A percentile compares a stretch with the other conserved stretches of the same genome.
Conservation (phyloP, 2,888 invertebrate species). For the Pachycephus smyrnensis region DNA sequence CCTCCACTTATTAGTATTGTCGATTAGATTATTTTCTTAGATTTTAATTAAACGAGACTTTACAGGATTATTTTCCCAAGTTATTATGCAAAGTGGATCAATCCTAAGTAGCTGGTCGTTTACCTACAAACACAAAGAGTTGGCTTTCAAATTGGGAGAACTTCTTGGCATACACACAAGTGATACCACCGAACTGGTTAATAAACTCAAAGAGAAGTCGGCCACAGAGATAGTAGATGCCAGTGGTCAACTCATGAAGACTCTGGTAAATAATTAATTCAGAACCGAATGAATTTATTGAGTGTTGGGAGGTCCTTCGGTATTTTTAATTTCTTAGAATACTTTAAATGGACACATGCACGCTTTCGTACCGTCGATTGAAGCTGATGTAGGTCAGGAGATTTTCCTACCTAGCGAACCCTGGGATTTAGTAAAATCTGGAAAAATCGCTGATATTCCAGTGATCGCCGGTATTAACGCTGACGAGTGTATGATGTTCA, state of each 20-base stretch:
- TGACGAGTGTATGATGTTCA: conserved; percentile 47
- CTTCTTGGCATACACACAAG: conserved; percentile 52
- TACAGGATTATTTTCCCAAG: conserved; percentile 54
- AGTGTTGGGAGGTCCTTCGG: background rate
- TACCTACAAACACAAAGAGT: conserved; percentile 43
- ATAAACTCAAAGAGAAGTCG: conserved; percentile 45
- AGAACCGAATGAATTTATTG: background rate
- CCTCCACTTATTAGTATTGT: conserved; percentile 23
- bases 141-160: conserved; percentile 57
- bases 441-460: conserved; percentile 54
- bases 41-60: background rate
- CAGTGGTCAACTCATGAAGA: background rate
- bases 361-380: conserved; percentile 53
- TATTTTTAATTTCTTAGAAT: conserved; percentile 38
- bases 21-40: background rate
- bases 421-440: conserved; percentile 55
- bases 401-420: conserved; percentile 54
- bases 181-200: conserved; percentile 50
- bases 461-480: conserved; percentile 47
- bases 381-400: conserved; percentile 53
- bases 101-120: conserved; percentile 48
- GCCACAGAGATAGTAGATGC: conserved; percentile 33
- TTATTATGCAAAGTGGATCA: conserved; percentile 58
- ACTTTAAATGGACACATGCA: conserved; percentile 41
- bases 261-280: conserved; percentile 31